Evolutionary conservation across 2,113 vertebrate species (phyloP).

Genomic region (Misgurnus anguillicaudatus): DNA sequence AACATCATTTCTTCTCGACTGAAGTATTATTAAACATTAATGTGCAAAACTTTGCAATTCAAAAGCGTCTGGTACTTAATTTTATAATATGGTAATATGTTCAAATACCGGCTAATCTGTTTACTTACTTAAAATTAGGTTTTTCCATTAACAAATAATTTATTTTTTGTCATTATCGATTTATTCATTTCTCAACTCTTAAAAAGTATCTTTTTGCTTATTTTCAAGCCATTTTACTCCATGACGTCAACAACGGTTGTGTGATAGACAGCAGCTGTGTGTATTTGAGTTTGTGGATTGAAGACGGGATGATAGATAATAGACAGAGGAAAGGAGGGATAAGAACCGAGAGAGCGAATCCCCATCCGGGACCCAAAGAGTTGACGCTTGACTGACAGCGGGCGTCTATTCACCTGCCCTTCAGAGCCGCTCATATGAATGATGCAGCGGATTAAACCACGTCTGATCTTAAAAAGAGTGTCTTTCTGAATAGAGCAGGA

Average conservation of each 20-base stretch:
- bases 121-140: no score
- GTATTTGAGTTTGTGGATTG: constrained; percentile 25
- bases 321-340: background rate
- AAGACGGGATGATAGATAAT: constrained; percentile 1
- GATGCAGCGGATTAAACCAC: constrained; percentile 32
- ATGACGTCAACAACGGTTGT: background rate
- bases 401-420: constrained; percentile 31
- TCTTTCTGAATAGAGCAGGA: constrained; percentile 32
- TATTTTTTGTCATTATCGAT: no score
- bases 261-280: constrained; percentile 40
- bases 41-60: no score
- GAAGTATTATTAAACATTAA: no score
- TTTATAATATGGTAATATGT: no score
- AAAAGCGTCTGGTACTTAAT: no score
- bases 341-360: constrained; percentile 34
- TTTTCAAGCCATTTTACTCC: background rate
- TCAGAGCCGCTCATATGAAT: constrained; percentile 45
- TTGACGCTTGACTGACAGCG: constrained; percentile 36
- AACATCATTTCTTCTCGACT: no score
- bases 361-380: constrained; percentile 27
- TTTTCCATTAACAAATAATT: no score
- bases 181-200: background rate
- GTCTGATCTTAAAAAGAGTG: constrained; percentile 50
- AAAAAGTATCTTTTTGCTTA: background rate
- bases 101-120: no score